A percentile compares a stretch with the other conserved stretches of the same genome.
Conservation (phyloP, 2,888 invertebrate species). For the Ennomos erosarius region DNA sequence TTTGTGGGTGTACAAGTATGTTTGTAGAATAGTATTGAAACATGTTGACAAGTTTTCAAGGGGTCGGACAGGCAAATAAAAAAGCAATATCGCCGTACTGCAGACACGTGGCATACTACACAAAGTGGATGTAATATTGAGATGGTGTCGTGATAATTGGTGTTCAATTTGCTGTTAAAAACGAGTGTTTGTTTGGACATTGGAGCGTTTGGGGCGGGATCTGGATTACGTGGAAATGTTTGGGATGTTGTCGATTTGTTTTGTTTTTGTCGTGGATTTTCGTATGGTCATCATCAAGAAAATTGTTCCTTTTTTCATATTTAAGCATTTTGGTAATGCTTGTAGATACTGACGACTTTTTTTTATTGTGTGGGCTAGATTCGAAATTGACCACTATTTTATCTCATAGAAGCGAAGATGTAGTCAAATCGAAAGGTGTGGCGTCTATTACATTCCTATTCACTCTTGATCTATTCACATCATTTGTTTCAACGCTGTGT, state of each 20-base stretch:
- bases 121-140: constrained; percentile 66
- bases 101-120: constrained; percentile 68
- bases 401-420: no score
- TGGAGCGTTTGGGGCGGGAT: constrained; percentile 25
- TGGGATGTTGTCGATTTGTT: constrained; percentile 1
- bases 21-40: constrained; percentile 52
- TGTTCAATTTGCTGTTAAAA: constrained; percentile 68
- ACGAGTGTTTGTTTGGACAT: constrained; percentile 37
- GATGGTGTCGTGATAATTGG: constrained; percentile 79
- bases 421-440: no score
- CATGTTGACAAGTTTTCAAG: constrained; percentile 80
- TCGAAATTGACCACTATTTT: no score
- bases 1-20: constrained; percentile 6
- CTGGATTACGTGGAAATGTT: constrained; percentile 1
- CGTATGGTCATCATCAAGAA: no score
- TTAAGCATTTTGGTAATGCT: no score
- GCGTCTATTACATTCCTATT: no score
- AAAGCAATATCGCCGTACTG: constrained; percentile 71
- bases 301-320: no score
- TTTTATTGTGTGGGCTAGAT: no score
- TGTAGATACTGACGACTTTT: no score
- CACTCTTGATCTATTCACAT: no score
- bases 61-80: constrained; percentile 78
- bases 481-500: no score
- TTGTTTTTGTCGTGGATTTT: background rate